phyloP scores from a whole-genome alignment of 2,113 vertebrate species.

The Rhynchopsitta pachyrhyncha region DNA sequence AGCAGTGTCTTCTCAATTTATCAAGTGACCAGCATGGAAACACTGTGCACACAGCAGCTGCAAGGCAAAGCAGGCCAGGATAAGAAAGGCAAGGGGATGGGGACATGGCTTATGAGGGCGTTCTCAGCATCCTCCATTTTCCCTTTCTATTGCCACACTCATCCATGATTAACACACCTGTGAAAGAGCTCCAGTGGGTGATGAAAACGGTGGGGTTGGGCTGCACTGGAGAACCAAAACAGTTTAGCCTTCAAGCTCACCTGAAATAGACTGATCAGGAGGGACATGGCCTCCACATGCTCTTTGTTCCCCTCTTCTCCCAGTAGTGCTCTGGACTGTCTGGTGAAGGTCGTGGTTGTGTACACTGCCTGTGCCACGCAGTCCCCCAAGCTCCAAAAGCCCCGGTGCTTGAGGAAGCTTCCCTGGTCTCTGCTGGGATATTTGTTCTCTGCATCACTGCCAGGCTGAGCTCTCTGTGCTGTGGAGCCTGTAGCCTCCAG shows the following conservation, averaged over 20 bases:
- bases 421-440: background rate
- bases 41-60: background rate
- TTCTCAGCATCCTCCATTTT: background rate
- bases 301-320: background rate
- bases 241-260: background rate
- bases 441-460: background rate
- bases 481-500: background rate
- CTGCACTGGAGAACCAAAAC: background rate
- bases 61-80: background rate
- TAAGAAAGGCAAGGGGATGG: background rate
- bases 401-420: background rate
- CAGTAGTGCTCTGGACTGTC: background rate
- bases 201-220: background rate
- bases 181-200: background rate
- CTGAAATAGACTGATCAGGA: background rate
- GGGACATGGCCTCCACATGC: background rate
- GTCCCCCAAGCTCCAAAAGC: background rate
- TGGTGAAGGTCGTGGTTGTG: background rate
- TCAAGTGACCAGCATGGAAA: background rate
- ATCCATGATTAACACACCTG: background rate
- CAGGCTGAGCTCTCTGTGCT: background rate
- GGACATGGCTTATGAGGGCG: accelerated
- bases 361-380: background rate
- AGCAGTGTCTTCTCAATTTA: background rate
- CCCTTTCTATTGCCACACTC: background rate